Evolutionary conservation across 2,797 vertebrate species (phyloP), one percentile per base, ranked within the genome.

Genomic region (Peromyscus aztecus): DNA sequence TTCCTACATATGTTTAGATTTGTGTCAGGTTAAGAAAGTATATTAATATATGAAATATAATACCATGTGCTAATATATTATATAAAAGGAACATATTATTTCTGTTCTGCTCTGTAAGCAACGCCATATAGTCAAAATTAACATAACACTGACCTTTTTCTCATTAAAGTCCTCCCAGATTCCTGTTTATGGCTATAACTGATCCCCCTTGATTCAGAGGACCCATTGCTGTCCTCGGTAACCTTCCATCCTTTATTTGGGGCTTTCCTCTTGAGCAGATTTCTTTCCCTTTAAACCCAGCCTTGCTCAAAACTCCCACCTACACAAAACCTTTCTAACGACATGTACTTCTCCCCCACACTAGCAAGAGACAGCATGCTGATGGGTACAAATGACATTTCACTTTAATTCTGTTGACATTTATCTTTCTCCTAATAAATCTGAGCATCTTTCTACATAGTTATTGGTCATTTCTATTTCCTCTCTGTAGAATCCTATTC

Each of bases 361-460:
- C 67, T 17, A 69, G 63, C 43, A 17, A 11, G 46, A 71, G 57
- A 81, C 34, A 90, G n/a, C 77, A 55, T 4, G 12, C n/a, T 21
- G 19, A n/a, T 63, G n/a, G 31, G 9, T 49, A 29, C 61, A 59
- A 57, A 43, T 52, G 46, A 85, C 75, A 92, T 24, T 89, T 67
- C 69, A 37, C 40, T 76, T 21, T 84, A 21, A 23, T n/a, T 73
- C 63, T 40, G 6, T 5, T 91, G 78, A 27, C 94, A 73, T 75
- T 94, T 78, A n/a, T 40, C 19, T 75, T 57, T 57, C 65, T 77
- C n/a, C 76, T 43, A 67, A 49, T 83, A 77, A 92, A 86, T 82
- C 6, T 94, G 46, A 67, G 4, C 23, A 78, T 75, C 43, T 59
- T 92, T 67, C 92, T 12, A 46, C 57, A 46, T 67, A 17, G 34